Evolutionary conservation across 2,797 vertebrate genomes (phyloP).

Genomic region (Tapirus indicus): DNA sequence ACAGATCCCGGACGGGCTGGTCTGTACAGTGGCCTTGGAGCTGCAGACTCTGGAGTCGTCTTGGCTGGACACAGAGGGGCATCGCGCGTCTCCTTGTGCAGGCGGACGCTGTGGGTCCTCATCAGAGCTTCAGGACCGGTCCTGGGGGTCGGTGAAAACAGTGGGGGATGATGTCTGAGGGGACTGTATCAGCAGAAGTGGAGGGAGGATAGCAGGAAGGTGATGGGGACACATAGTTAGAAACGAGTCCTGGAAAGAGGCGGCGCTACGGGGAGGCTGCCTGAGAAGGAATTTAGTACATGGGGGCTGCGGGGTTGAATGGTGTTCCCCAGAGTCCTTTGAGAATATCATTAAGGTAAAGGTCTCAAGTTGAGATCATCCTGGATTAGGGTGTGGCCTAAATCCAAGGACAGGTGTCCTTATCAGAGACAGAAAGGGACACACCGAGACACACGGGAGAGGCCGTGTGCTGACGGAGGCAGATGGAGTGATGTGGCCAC

Average conservation of each 20-base stretch:
- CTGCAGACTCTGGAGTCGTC: accelerated
- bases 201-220: accelerated
- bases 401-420: not conserved
- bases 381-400: not conserved
- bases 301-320: accelerated
- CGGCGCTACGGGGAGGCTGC: accelerated
- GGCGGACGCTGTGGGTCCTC: accelerated
- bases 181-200: not conserved
- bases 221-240: accelerated
- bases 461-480: not conserved
- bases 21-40: not conserved
- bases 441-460: not conserved
- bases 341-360: too few species aligned
- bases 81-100: accelerated
- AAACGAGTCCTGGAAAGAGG: not conserved
- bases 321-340: not conserved
- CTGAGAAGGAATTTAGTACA: not conserved
- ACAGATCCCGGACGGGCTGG: accelerated
- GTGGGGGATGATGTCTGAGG: accelerated
- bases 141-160: not conserved
- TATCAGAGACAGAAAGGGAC: not conserved
- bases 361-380: not conserved
- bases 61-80: accelerated
- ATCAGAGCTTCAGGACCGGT: accelerated
- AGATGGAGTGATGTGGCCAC: not conserved